Percentiles rank a stretch among this genome's conserved stretches.
Evolutionary conservation across 2,113 vertebrate species (phyloP).

Genomic region (Brachionichthys hirsutus): DNA sequence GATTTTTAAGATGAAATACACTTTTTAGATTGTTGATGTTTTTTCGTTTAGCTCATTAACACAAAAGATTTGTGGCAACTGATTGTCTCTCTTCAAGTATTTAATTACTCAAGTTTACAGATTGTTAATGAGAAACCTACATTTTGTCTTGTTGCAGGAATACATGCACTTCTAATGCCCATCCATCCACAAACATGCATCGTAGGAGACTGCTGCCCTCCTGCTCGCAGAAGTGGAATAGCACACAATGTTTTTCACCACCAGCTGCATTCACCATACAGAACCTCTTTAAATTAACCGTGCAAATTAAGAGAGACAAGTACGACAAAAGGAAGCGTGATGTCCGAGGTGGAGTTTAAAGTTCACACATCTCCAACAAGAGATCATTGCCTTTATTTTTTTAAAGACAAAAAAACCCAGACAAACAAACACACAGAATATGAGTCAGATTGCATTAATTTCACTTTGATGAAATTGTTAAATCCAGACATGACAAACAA

Average conservation of each 20-base stretch:
- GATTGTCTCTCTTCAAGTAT: too few relatives aligned
- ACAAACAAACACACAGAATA: conserved; percentile 14
- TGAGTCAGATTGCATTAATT: conserved; percentile 10
- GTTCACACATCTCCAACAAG: too few relatives aligned
- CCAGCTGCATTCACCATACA: background rate
- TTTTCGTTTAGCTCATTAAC: too few relatives aligned
- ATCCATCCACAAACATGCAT: background rate
- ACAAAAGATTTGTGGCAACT: too few relatives aligned
- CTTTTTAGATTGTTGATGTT: too few relatives aligned
- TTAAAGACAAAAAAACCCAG: background rate
- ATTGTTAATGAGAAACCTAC: too few relatives aligned
- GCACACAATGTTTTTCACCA: conserved; percentile 6
- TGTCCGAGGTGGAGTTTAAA: background rate
- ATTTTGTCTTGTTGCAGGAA: too few relatives aligned
- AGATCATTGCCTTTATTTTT: background rate
- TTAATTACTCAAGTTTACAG: too few relatives aligned
- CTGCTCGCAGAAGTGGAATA: conserved; percentile 41
- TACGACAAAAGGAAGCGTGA: background rate
- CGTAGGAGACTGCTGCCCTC: conserved; percentile 55
- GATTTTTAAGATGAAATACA: too few relatives aligned
- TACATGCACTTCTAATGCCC: too few relatives aligned
- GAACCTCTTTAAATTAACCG: too few relatives aligned
- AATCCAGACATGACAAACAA: conserved; percentile 37
- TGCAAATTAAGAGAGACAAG: too few relatives aligned
- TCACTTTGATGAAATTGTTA: conserved; percentile 29